Evolutionary conservation across 2,888 invertebrate genomes (phyloP).

Genomic region (Leptothorax acervorum): DNA sequence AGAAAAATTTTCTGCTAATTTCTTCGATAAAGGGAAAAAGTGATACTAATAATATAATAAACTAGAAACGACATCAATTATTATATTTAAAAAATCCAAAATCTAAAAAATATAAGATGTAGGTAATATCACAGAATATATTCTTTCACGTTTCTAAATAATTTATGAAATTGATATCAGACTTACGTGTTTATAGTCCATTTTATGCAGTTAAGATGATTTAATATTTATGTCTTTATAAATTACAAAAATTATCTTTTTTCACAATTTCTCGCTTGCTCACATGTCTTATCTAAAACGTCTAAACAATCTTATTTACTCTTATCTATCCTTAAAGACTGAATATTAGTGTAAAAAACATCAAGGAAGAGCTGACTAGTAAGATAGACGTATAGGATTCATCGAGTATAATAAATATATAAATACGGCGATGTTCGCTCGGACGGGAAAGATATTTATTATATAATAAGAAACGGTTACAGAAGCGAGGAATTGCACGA

Average conservation of each 20-base stretch:
- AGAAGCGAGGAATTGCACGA: constrained; percentile 58
- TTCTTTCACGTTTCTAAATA: not conserved
- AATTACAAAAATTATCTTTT: not conserved
- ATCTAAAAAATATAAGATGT: not conserved
- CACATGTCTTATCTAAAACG: not conserved
- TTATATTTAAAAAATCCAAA: not conserved
- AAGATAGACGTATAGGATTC: not conserved
- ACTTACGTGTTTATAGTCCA: not conserved
- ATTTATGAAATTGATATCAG: not conserved
- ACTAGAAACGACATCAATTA: not conserved
- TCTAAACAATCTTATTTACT: not conserved
- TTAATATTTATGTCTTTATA: constrained; percentile 3
- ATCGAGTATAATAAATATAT: not conserved
- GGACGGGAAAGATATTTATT: constrained; percentile 12
- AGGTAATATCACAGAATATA: not conserved
- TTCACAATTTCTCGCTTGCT: not conserved
- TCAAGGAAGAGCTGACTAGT: not conserved
- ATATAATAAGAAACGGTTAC: constrained; percentile 31
- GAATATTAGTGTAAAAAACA: not conserved
- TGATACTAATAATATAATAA: not conserved
- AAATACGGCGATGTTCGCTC: not conserved
- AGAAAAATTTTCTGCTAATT: not conserved
- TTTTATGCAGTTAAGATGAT: not conserved
- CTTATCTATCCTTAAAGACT: not conserved
- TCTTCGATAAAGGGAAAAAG: not conserved